Conservation (phyloP, 2,113 vertebrate genomes). For the western clawed frog (Xenopus tropicalis) region DNA sequence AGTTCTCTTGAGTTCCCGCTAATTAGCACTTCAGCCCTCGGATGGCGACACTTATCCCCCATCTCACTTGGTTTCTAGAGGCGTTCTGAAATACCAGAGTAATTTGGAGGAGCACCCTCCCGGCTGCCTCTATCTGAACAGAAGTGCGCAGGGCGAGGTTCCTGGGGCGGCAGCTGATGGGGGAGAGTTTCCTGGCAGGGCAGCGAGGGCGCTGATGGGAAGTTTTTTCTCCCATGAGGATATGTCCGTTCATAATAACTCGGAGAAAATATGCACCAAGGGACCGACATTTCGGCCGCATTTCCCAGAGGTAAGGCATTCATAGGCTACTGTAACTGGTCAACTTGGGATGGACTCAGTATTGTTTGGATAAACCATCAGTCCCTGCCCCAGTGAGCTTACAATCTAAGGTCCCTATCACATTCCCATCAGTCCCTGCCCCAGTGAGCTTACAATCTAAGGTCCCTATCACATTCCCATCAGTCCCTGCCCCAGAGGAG, state of each 20-base stretch:
- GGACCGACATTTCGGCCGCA: constrained; percentile 85
- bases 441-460: too few species aligned
- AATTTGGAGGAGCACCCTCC: constrained; percentile 87
- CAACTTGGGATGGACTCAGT: too few species aligned
- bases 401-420: too few species aligned
- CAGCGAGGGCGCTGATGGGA: constrained; percentile 43
- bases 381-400: too few species aligned
- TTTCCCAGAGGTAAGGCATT: constrained; percentile 80
- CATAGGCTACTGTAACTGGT: not conserved
- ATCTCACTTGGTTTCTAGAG: constrained; percentile 66
- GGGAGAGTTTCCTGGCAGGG: constrained; percentile 46
- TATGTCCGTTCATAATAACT: constrained; percentile 51
- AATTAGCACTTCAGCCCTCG: constrained; percentile 30
- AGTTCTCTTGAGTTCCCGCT: constrained; percentile 23
- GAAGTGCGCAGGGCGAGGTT: constrained; percentile 55
- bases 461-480: too few species aligned
- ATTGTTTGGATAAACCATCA: too few species aligned
- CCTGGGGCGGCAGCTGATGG: constrained; percentile 48
- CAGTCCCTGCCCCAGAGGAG: too few species aligned
- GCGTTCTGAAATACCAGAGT: constrained; percentile 89
- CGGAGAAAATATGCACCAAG: constrained; percentile 70
- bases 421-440: too few species aligned
- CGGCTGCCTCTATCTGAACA: constrained; percentile 80
- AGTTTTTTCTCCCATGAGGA: constrained; percentile 50
- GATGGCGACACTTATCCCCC: constrained; percentile 18